Base-by-base conservation (phyloP, 2,888 invertebrate genomes). In the Leucoptera coffeella region DNA sequence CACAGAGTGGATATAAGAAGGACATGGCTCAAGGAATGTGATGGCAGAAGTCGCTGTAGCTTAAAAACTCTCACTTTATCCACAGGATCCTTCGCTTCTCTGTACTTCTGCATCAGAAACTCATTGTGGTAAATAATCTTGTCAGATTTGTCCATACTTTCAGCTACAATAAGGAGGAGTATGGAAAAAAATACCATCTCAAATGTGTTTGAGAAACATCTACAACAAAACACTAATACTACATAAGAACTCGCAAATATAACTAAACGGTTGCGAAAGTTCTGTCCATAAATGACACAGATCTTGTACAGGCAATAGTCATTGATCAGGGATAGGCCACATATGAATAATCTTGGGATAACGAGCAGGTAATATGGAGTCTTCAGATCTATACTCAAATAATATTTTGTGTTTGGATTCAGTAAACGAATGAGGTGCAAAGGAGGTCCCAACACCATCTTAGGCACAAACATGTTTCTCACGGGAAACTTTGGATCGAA, bases 141-240 rank as follows among this genome's bases (percentile, higher is more conserved):
- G 41, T 82, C 81, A 0, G 82, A 80, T 40, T 67, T 74, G 3
- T 73, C 64, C 78, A 89, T 83, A 44, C 84, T 84, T 38, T 85
- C 77, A 3, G 85, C 77, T 1, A 90, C 85, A 31, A 83, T 64
- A 39, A 80, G 80, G 2, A 92, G 52, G 14, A 94, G 57, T 23
- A 85, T 38, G 1, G 90, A 79, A 38, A 86, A 82, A 34, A 95
- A 71, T 22, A 85, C 60, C 56, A 89, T 75, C 67, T 96, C 95
- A 27, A 90, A 65, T 4, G 86, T 77, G 49, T 95, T 95, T 3
- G 93, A 88, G 51, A 96, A 90, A 12, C 93, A 89, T 40, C 87
- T 76, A 4, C 88, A 86, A 15, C 83, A 82, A 48, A 85, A 94
- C 3, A 86, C 78, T 11, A 92, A 52, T 37, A 86, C 78, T 1